Evolutionary conservation across 1,140 invertebrate genomes (phyloP).

Genomic region (Pinna nobilis): DNA sequence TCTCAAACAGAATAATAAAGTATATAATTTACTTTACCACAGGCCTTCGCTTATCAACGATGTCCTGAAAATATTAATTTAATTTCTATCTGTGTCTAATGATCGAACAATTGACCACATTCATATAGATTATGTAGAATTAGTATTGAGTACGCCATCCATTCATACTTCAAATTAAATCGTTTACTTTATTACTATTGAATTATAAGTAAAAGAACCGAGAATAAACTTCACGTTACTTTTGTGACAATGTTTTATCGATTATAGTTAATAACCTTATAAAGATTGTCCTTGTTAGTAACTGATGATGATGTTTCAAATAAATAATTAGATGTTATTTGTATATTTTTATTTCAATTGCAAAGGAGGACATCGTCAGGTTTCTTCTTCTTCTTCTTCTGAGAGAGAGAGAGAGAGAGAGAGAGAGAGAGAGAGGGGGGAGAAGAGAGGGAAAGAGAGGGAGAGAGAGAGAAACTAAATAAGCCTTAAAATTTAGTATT

Average conservation of each 20-base stretch:
- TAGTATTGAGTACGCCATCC: neutral
- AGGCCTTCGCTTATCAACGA: no score
- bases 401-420: neutral
- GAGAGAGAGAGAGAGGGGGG: conserved; percentile 7
- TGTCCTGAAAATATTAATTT: no score
- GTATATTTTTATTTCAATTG: neutral
- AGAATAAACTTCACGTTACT: neutral
- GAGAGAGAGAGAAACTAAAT: neutral
- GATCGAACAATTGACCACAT: no score
- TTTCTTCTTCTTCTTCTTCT: neutral
- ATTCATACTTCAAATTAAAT: neutral
- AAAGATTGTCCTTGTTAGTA: neutral
- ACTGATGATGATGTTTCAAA: neutral
- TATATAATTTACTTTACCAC: no score
- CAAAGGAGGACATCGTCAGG: neutral
- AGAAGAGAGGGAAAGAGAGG: conserved; percentile 3
- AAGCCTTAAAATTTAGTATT: no score
- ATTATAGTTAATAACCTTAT: neutral
- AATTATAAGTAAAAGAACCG: neutral
- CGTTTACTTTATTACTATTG: neutral
- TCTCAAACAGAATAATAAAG: no score
- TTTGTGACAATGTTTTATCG: neutral
- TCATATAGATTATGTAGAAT: no score
- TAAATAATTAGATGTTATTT: neutral
- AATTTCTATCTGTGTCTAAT: no score